Evolutionary conservation across 2,888 invertebrate genomes (phyloP).

Genomic region (Yponomeuta malinellus): DNA sequence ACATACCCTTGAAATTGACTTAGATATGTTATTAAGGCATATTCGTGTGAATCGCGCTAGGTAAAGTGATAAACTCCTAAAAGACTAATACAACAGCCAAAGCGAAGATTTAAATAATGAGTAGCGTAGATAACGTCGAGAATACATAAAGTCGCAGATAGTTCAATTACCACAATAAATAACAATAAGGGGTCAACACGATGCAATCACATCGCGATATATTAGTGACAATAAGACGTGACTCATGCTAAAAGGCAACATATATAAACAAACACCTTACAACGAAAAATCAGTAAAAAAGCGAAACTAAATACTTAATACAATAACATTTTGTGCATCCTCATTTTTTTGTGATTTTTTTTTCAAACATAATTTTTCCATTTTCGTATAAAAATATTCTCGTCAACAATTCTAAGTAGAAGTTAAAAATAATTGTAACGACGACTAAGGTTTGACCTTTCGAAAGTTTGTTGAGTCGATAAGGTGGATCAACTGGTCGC

Average conservation of each 20-base stretch:
- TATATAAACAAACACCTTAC: slow-evolving; percentile 61
- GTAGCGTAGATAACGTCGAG: slow-evolving; percentile 40
- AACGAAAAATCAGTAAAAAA: slow-evolving; percentile 39
- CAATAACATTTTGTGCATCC: slow-evolving; percentile 59
- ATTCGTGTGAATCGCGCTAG: slow-evolving; percentile 72
- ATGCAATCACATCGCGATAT: background rate
- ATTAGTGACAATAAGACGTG: slow-evolving; percentile 35
- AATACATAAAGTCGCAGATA: slow-evolving; percentile 1
- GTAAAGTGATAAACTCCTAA: slow-evolving; percentile 57
- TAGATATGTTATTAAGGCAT: slow-evolving; percentile 76
- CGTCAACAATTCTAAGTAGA: slow-evolving; percentile 36
- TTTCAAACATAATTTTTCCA: slow-evolving; percentile 34
- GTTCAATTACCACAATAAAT: slow-evolving; percentile 8
- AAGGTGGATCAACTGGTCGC: slow-evolving; percentile 49
- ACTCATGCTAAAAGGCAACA: slow-evolving; percentile 54
- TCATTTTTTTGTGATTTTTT: slow-evolving; percentile 60
- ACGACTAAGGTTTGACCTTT: slow-evolving; percentile 33
- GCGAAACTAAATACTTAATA: slow-evolving; percentile 57
- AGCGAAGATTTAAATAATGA: slow-evolving; percentile 65
- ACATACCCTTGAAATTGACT: slow-evolving; percentile 68
- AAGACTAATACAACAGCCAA: slow-evolving; percentile 72
- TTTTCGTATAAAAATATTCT: slow-evolving; percentile 53
- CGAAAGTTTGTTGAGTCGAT: slow-evolving; percentile 46
- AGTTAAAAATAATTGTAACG: slow-evolving; percentile 9
- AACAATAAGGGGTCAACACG: background rate